A percentile compares a stretch with the other conserved stretches of the same genome.
Conservation (phyloP, 2,797 vertebrate species). For the Trematomus bernacchii region DNA sequence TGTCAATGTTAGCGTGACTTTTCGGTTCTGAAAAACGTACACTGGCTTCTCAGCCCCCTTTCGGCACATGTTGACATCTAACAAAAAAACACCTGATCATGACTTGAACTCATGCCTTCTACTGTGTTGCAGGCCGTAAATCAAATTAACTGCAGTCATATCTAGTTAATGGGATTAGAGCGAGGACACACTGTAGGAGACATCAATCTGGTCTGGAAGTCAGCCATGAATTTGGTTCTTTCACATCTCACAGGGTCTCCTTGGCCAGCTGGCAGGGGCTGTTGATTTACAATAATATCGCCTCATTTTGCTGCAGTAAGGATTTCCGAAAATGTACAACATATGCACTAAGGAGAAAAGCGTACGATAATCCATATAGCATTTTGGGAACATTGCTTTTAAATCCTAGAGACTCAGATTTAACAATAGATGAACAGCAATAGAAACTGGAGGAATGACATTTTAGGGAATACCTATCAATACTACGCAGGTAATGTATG, state of each 20-base stretch:
- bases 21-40: conserved; percentile 6
- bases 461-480: background rate
- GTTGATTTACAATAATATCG: conserved; percentile 65
- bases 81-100: conserved; percentile 65
- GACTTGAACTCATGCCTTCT: conserved; percentile 70
- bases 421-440: too few species aligned
- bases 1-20: conserved; percentile 2
- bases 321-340: conserved; percentile 54
- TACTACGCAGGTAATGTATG: background rate
- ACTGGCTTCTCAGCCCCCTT: background rate
- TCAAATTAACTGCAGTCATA: conserved; percentile 76
- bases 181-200: conserved; percentile 73
- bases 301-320: conserved; percentile 67
- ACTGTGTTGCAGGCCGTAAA: conserved; percentile 70
- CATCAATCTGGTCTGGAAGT: conserved; percentile 79
- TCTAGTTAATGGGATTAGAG: conserved; percentile 80
- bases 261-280: conserved; percentile 78
- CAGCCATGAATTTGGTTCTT: conserved; percentile 72
- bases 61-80: conserved; percentile 50
- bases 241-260: conserved; percentile 74
- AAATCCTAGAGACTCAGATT: background rate
- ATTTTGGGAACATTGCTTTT: conserved; percentile 8
- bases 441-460: background rate
- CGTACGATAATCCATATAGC: conserved; percentile 31
- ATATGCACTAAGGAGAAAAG: conserved; percentile 40